These are phyloP conservation scores for Ichneumoninae sp. DNA, from an alignment of 2,888 invertebrate species.

Conservation along the genomic window DNA sequence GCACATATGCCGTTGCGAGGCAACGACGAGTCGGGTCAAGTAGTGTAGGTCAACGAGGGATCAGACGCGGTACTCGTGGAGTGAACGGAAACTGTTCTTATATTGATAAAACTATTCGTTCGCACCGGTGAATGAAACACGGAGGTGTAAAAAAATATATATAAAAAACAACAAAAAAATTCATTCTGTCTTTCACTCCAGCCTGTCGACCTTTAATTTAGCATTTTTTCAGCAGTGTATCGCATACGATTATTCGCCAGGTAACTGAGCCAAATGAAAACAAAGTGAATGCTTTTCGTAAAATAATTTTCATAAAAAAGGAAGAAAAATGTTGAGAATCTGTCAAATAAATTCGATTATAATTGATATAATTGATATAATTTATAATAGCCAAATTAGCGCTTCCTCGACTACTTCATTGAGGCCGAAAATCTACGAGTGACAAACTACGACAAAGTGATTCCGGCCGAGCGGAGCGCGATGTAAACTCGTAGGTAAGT, in stretches of 20 bases:
- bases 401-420: not conserved
- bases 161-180: not conserved
- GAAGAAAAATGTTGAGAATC: not conserved
- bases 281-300: not conserved
- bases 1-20: conserved; percentile 17
- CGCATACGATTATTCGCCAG: not conserved
- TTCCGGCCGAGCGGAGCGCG: conserved; percentile 6
- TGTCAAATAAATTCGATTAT: not conserved
- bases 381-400: not conserved
- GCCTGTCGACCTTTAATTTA: not conserved
- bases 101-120: conserved; percentile 26
- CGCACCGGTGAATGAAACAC: conserved; percentile 1
- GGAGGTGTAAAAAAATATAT: conserved; percentile 25
- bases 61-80: conserved; percentile 32
- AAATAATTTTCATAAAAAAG: not conserved
- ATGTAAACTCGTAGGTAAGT: conserved; percentile 14
- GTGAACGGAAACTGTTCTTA: conserved; percentile 4
- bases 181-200: not conserved
- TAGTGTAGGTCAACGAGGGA: conserved; percentile 42
- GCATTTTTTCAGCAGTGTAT: not conserved
- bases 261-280: not conserved
- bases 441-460: not conserved
- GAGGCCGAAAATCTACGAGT: not conserved
- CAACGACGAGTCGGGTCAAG: conserved; percentile 40
- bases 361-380: not conserved